A percentile compares a stretch with the other conserved stretches of the same genome.
Evolutionary conservation across 2,113 vertebrate genomes (phyloP).

Genomic region (Saiga tatarica): DNA sequence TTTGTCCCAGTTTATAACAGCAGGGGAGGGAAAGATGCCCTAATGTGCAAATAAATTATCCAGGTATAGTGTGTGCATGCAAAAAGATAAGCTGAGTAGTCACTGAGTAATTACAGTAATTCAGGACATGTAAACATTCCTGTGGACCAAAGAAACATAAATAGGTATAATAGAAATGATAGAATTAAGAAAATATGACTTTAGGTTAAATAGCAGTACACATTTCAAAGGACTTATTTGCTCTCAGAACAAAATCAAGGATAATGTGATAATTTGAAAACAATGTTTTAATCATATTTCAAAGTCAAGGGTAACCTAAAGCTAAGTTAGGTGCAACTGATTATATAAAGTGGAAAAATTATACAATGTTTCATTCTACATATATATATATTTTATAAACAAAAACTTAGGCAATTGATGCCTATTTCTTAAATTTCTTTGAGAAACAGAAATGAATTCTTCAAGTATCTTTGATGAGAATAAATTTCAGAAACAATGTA

Average conservation of each 20-base stretch:
- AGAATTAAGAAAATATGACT: conserved; percentile 35
- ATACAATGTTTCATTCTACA: neutral
- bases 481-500: neutral
- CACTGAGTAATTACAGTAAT: conserved; percentile 44
- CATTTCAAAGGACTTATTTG: neutral
- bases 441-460: neutral
- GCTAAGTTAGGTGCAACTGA: neutral
- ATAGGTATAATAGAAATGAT: conserved; percentile 14
- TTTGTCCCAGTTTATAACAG: conserved; percentile 13
- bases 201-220: neutral
- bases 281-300: neutral
- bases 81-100: conserved; percentile 31
- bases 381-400: neutral
- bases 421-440: neutral
- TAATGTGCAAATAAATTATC: conserved; percentile 31
- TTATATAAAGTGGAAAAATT: neutral
- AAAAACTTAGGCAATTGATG: neutral
- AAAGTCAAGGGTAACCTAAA: neutral
- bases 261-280: neutral
- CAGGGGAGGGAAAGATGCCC: neutral
- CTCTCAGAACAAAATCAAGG: neutral
- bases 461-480: neutral
- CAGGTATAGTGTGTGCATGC: neutral
- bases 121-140: conserved; percentile 20
- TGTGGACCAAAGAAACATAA: neutral